Evolutionary conservation across 2,888 invertebrate species (phyloP), one percentile per base, ranked within the genome.

Genomic region (Abrostola triplasia): DNA sequence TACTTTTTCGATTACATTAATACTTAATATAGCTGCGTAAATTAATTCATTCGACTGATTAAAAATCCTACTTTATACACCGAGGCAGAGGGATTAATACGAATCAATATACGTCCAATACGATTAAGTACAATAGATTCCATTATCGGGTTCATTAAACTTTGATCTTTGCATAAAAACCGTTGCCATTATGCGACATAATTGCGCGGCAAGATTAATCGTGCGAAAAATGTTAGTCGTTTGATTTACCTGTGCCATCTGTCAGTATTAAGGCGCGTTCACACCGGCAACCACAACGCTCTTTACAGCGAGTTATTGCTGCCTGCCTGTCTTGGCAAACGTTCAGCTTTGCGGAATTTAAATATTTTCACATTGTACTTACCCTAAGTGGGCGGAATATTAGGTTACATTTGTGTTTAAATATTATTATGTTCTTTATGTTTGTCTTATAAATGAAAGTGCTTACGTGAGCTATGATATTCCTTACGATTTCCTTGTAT

Each of bases 201-300:
- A 87, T 85, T 84, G 71, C 64, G 74, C 64, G 66, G 67, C 44
- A 64, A 74, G 80, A 83, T 85, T 84, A 87, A 83, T 79, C 65
- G 71, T 41, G 77, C 77, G 82, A 80, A 84, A 86, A 87, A 83
- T 80, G 76, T 82, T 80, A 79, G 71, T 69, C 80, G 77, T 80
- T 83, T 86, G 87, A 88, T 88, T 90, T 88, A 89, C 84, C 82
- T 84, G 69, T 67, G 73, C 83, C 84, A 88, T 90, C 83, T 76
- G 85, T 89, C 84, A 85, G 84, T 83, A 85, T 88, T 89, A 89
- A 73, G 69, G 64, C 41, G 68, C 65, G 51, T 68, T 73, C 76
- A 71, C 77, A 74, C 62, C 59, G 65, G 58, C 56, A 50, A 57
- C 71, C 60, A 53, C 55, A 49, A 10, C 60, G 36, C 50, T 57